Conservation (phyloP, 1,140 invertebrate genomes). For the Babylonia areolata region DNA sequence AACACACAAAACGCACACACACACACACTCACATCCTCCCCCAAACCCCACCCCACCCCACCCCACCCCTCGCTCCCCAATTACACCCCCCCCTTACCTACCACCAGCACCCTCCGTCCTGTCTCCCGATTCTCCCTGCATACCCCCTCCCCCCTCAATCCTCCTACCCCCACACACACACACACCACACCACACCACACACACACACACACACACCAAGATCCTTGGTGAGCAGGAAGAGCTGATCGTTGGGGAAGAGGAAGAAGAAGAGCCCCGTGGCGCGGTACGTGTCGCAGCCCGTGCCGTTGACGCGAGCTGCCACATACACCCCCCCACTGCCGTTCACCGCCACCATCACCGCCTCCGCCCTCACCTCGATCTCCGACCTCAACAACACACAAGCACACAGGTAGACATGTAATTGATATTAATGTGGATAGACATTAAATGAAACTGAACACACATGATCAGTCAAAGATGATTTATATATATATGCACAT, state of each 20-base stretch:
- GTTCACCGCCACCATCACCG: conserved; percentile 57
- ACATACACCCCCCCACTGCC: conserved; percentile 67
- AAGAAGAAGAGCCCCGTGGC: conserved; percentile 64
- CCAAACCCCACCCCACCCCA: too few species aligned
- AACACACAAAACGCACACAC: too few species aligned
- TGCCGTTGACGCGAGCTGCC: conserved; percentile 52
- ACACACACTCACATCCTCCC: too few species aligned
- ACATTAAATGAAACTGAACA: too few species aligned
- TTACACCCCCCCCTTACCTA: too few species aligned
- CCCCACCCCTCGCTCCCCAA: too few species aligned
- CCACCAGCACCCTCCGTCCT: too few species aligned
- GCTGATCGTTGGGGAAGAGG: conserved; percentile 49
- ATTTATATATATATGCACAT: too few species aligned
- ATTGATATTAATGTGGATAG: too few species aligned
- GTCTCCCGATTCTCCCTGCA: too few species aligned
- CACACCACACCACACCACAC: not conserved
- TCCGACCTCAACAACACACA: conserved; percentile 55
- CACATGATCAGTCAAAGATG: too few species aligned
- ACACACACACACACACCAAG: conserved; percentile 13
- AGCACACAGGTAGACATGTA: not conserved
- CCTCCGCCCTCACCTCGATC: conserved; percentile 60
- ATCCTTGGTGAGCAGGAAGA: conserved; percentile 40
- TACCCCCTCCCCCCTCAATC: too few species aligned
- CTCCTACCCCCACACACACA: not conserved
- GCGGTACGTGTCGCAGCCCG: conserved; percentile 51